Evolutionary conservation across 2,888 invertebrate species (phyloP).

Genomic region (Toxonevra muliebris): DNA sequence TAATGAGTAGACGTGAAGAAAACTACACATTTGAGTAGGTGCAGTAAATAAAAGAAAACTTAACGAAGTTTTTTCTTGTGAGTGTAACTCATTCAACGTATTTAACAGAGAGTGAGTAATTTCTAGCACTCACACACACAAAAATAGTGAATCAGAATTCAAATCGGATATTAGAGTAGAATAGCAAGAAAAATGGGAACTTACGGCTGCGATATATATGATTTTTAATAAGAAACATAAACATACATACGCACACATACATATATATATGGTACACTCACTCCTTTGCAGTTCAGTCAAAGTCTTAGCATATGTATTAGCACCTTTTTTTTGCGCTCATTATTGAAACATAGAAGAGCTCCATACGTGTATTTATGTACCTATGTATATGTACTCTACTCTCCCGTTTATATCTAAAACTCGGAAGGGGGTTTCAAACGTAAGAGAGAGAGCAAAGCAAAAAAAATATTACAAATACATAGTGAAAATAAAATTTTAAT

Average conservation of each 20-base stretch:
- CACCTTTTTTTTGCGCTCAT: constrained; percentile 29
- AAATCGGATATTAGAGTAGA: constrained; percentile 9
- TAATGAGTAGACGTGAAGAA: background rate
- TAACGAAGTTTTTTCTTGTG: too few species aligned
- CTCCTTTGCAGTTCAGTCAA: background rate
- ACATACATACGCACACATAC: constrained; percentile 17
- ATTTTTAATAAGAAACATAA: constrained; percentile 21
- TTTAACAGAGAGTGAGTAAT: too few species aligned
- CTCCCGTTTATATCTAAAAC: too few species aligned
- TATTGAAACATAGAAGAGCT: constrained; percentile 2
- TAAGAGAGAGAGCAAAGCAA: constrained; percentile 7
- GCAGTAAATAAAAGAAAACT: background rate
- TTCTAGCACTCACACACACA: background rate
- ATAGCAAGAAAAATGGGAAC: constrained; percentile 4
- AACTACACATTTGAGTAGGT: background rate
- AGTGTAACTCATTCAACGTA: too few species aligned
- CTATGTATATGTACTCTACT: too few species aligned
- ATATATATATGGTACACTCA: constrained; percentile 15
- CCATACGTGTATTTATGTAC: too few species aligned
- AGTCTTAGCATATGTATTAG: constrained; percentile 22
- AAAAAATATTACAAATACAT: constrained; percentile 44
- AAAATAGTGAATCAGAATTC: constrained; percentile 8
- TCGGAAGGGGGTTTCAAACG: background rate
- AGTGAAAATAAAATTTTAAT: constrained; percentile 44
- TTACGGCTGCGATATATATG: background rate